These are phyloP conservation scores for Sphinx pinastri DNA, from an alignment of 2,888 invertebrate species.

Conservation along the genomic window DNA sequence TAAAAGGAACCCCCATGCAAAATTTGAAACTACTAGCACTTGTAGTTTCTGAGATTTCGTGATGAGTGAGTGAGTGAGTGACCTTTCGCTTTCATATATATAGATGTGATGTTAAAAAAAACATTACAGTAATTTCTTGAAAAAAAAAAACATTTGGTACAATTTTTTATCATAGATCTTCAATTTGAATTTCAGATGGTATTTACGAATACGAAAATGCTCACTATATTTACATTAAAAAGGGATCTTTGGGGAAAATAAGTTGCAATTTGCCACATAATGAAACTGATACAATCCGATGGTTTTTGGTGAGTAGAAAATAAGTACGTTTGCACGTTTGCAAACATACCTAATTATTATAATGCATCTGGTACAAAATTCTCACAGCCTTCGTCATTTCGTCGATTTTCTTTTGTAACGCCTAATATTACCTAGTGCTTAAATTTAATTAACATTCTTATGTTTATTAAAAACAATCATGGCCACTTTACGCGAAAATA, in stretches of 20 bases:
- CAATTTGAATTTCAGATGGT: background rate
- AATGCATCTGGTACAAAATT: too few species aligned
- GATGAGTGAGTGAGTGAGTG: too few species aligned
- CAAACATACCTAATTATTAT: background rate
- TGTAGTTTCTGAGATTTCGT: too few species aligned
- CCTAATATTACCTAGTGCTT: too few species aligned
- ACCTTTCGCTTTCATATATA: too few species aligned
- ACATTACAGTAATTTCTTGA: too few species aligned
- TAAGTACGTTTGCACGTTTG: background rate
- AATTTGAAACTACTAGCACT: too few species aligned
- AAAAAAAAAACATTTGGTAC: background rate
- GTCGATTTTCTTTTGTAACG: too few species aligned
- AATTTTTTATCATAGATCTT: background rate
- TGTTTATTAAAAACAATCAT: background rate
- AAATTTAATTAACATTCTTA: too few species aligned
- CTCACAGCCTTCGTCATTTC: too few species aligned
- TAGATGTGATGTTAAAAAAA: too few species aligned
- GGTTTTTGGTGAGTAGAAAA: constrained; percentile 10
- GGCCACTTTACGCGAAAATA: background rate
- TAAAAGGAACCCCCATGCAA: too few species aligned
- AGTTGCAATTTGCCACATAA: background rate
- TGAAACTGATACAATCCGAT: background rate
- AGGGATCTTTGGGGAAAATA: constrained; percentile 2
- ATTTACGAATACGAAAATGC: background rate
- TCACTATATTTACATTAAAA: background rate